phyloP scores from a whole-genome alignment of 2,113 vertebrate genomes.

The Calidris pugnax region DNA sequence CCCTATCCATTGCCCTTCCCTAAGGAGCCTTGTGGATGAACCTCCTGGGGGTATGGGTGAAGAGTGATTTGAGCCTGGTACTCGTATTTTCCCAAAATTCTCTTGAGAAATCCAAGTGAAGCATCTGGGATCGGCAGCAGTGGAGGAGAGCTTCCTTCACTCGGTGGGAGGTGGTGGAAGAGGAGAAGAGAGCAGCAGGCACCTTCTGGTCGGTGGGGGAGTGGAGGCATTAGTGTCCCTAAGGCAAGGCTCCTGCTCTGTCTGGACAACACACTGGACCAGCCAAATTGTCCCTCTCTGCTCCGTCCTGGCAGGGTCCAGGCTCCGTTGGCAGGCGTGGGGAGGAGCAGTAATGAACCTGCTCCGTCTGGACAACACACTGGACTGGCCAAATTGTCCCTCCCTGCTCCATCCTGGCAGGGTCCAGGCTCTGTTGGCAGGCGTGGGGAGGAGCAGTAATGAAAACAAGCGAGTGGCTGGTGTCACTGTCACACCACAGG shows the following conservation, averaged over 20 bases:
- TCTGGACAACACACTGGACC: background rate
- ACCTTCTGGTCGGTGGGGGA: background rate
- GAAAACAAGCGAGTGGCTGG: conserved; percentile 2
- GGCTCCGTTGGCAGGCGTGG: background rate
- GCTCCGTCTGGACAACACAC: no score
- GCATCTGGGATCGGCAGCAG: background rate
- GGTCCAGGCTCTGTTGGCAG: no score
- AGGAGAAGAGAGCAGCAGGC: background rate
- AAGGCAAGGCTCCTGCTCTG: background rate
- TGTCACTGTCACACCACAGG: background rate
- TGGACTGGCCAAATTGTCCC: no score
- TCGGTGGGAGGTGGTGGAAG: background rate
- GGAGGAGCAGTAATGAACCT: background rate
- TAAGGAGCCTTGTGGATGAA: fast-evolving
- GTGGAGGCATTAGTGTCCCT: background rate
- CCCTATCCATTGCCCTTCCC: background rate
- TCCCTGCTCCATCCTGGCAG: no score
- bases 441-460: no score
- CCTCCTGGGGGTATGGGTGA: fast-evolving
- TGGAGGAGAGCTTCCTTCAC: background rate
- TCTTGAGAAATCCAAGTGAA: background rate
- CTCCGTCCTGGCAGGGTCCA: background rate
- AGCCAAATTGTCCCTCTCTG: background rate
- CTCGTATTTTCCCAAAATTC: fast-evolving
- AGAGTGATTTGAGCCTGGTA: fast-evolving